A percentile compares a stretch with the other conserved stretches of the same genome.
Evolutionary conservation across 2,113 vertebrate genomes (phyloP).

Genomic region (Pseudolaguvia tuberculata): DNA sequence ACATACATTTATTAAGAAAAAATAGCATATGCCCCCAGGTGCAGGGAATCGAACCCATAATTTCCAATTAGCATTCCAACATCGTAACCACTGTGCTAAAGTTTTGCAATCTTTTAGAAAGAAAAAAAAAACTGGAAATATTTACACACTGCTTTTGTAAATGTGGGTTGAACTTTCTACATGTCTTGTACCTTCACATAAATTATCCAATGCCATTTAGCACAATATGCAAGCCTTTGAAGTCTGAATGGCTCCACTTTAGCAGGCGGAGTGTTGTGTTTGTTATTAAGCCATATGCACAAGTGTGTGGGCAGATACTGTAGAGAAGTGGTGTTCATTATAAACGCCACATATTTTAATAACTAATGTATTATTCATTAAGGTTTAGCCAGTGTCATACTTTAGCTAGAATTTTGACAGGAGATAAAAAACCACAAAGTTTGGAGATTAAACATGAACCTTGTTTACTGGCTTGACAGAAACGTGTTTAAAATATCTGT

Average conservation of each 20-base stretch:
- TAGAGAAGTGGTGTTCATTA: conserved; percentile 20
- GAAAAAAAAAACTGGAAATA: too few relatives aligned
- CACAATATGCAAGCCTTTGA: conserved; percentile 13
- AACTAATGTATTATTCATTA: conserved; percentile 38
- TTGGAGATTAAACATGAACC: conserved; percentile 22
- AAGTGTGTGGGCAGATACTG: conserved; percentile 29
- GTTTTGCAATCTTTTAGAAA: too few relatives aligned
- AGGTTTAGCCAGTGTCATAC: conserved; percentile 18
- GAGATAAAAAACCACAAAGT: conserved; percentile 2
- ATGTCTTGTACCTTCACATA: conserved; percentile 1
- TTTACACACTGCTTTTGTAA: neutral
- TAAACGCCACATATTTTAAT: conserved; percentile 20
- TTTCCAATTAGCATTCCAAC: too few relatives aligned
- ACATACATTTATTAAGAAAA: too few relatives aligned
- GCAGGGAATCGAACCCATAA: too few relatives aligned
- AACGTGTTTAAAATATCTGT: neutral
- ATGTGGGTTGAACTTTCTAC: neutral
- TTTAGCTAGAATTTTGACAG: conserved; percentile 15
- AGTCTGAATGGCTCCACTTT: conserved; percentile 13
- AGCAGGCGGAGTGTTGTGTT: conserved; percentile 10
- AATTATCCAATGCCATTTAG: neutral
- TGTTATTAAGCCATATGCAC: conserved; percentile 24
- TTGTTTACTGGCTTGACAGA: conserved; percentile 17
- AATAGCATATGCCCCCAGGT: too few relatives aligned
- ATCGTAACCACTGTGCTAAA: too few relatives aligned